Percentiles rank a stretch among this genome's conserved stretches.
Conservation (phyloP, 2,797 vertebrate species). For the Taeniopygia guttata region DNA sequence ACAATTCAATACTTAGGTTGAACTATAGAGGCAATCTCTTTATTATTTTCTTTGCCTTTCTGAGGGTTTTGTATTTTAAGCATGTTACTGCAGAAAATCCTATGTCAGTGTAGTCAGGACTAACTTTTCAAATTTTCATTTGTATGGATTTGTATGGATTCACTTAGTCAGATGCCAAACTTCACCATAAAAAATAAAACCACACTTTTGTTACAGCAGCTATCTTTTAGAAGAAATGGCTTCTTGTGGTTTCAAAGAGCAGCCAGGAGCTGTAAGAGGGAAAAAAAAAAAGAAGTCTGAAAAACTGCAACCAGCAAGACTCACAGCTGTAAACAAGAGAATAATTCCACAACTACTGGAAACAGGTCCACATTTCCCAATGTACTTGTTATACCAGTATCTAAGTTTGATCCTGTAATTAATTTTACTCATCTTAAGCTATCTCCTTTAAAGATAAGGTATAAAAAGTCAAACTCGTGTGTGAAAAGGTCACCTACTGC, state of each 20-base stretch:
- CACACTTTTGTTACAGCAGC: background rate
- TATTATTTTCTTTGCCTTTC: background rate
- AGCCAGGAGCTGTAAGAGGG: slow-evolving; percentile 73
- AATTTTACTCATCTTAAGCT: background rate
- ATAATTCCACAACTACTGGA: background rate
- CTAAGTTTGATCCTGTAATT: background rate
- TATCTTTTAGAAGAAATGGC: slow-evolving; percentile 81
- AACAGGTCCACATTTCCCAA: background rate
- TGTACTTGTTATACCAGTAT: background rate
- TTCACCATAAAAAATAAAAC: background rate
- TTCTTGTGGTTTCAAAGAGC: slow-evolving; percentile 83
- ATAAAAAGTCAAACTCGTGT: background rate
- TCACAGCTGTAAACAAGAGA: background rate
- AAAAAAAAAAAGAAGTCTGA: background rate
- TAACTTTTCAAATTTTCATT: background rate
- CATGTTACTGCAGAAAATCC: background rate
- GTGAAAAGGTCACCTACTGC: background rate
- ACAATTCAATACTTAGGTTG: background rate
- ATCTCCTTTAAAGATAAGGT: background rate
- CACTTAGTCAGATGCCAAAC: background rate
- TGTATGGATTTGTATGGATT: background rate
- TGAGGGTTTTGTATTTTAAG: background rate
- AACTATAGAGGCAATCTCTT: background rate
- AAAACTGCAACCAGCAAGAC: background rate
- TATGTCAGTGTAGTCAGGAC: background rate